These are phyloP conservation scores for Drosophila serrata DNA, from an alignment of 1,140 invertebrate genomes.

Conservation along the genomic window DNA sequence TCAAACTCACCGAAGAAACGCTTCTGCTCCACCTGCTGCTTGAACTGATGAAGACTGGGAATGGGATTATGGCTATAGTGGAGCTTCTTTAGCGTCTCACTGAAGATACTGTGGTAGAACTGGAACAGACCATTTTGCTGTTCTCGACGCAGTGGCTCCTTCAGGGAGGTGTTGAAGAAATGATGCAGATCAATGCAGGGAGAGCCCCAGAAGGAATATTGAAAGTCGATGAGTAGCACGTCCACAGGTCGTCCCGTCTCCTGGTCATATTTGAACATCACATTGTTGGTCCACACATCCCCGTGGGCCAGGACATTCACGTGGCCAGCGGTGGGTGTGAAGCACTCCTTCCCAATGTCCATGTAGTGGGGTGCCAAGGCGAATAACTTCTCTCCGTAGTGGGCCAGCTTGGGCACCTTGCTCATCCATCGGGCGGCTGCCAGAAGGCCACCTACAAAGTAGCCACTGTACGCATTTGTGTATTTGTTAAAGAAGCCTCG, in stretches of 20 bases:
- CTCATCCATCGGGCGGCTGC: conserved; percentile 69
- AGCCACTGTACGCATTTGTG: conserved; percentile 73
- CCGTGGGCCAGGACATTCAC: conserved; percentile 89
- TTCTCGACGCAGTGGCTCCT: conserved; percentile 60
- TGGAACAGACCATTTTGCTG: conserved; percentile 69
- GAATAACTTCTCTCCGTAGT: conserved; percentile 71
- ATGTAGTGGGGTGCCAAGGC: conserved; percentile 72
- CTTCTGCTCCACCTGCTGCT: conserved; percentile 66
- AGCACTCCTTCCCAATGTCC: conserved; percentile 74
- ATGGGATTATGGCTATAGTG: conserved; percentile 61
- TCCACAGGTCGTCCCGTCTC: conserved; percentile 85
- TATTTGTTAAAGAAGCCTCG: conserved; percentile 78
- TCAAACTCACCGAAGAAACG: conserved; percentile 70
- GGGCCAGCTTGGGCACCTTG: conserved; percentile 49
- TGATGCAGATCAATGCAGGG: conserved; percentile 81
- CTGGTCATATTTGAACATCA: conserved; percentile 88
- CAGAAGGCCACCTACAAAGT: conserved; percentile 68
- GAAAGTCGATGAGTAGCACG: conserved; percentile 85
- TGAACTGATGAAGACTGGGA: conserved; percentile 71
- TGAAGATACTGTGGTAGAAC: conserved; percentile 71
- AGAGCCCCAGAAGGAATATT: conserved; percentile 81
- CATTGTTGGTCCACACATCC: conserved; percentile 89
- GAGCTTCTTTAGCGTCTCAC: conserved; percentile 58
- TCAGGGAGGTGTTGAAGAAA: conserved; percentile 78
- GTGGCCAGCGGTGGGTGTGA: conserved; percentile 81